A percentile compares a stretch with the other conserved stretches of the same genome.
These are phyloP conservation scores for Toxostoma redivivum DNA, from an alignment of 2,113 vertebrate species.

Conservation along the genomic window DNA sequence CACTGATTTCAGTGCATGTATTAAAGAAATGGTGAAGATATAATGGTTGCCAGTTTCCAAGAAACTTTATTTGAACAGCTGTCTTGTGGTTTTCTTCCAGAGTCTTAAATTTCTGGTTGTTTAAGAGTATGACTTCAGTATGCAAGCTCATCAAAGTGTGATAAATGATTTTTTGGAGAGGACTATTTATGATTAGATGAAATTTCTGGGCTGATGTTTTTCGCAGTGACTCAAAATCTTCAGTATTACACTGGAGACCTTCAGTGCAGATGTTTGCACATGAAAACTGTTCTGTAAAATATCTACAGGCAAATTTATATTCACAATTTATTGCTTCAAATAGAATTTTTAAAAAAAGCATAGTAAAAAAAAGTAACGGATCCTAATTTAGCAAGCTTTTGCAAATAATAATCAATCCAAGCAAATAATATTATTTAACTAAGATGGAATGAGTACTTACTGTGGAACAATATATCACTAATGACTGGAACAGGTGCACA, in stretches of 20 bases:
- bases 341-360: not conserved
- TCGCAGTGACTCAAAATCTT: not conserved
- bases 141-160: not conserved
- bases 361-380: not conserved
- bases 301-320: not conserved
- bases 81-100: not conserved
- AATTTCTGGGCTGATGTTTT: not conserved
- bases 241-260: not conserved
- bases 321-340: not conserved
- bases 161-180: not conserved
- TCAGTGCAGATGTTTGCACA: not conserved
- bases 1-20: not conserved
- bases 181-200: not conserved
- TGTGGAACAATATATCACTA: slow-evolving; percentile 56
- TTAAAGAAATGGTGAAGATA: not conserved
- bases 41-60: not conserved
- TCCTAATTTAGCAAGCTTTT: slow-evolving; percentile 24
- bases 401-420: slow-evolving; percentile 46
- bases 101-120: not conserved
- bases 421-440: slow-evolving; percentile 59
- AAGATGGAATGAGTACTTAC: slow-evolving; percentile 53
- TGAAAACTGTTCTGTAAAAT: not conserved
- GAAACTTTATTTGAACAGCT: not conserved
- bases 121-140: not conserved
- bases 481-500: slow-evolving; percentile 65